A percentile compares a stretch with the other conserved stretches of the same genome.
These are phyloP conservation scores for Varanus salvator DNA, from an alignment of 2,113 vertebrate species.

Conservation along the genomic window DNA sequence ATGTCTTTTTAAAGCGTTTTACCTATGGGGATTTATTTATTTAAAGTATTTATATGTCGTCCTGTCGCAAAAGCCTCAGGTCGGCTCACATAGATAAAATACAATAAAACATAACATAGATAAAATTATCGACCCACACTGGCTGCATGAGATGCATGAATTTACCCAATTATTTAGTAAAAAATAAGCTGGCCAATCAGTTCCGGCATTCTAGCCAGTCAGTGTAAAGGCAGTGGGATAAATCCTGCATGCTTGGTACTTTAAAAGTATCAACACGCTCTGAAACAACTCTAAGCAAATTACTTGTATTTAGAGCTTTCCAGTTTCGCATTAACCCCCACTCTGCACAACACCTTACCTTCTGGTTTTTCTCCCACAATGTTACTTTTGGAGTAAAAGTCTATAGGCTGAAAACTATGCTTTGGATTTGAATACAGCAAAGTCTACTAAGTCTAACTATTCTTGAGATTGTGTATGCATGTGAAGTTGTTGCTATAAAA, in stretches of 20 bases:
- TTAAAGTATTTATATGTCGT: too few relatives aligned
- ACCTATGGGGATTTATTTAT: not conserved
- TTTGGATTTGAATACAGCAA: not conserved
- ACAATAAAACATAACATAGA: too few relatives aligned
- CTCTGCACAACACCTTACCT: too few relatives aligned
- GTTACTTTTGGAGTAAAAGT: too few relatives aligned
- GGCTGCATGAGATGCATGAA: not conserved
- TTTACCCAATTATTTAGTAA: not conserved
- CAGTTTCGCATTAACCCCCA: not conserved
- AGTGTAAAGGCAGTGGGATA: not conserved
- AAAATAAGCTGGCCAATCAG: not conserved
- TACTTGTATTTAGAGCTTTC: not conserved
- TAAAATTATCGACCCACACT: too few relatives aligned
- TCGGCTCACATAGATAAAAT: too few relatives aligned
- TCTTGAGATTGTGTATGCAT: not conserved
- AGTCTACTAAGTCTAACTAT: not conserved
- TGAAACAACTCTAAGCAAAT: not conserved
- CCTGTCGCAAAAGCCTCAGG: too few relatives aligned
- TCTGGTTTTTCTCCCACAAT: too few relatives aligned
- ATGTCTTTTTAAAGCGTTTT: not conserved
- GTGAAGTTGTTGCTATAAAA: conserved; percentile 23
- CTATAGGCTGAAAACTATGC: not conserved
- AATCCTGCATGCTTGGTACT: not conserved
- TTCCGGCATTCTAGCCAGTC: not conserved
- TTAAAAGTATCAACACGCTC: not conserved